Base-by-base conservation (phyloP, 2,888 invertebrate genomes). In the Sceliomorpha sp. region DNA sequence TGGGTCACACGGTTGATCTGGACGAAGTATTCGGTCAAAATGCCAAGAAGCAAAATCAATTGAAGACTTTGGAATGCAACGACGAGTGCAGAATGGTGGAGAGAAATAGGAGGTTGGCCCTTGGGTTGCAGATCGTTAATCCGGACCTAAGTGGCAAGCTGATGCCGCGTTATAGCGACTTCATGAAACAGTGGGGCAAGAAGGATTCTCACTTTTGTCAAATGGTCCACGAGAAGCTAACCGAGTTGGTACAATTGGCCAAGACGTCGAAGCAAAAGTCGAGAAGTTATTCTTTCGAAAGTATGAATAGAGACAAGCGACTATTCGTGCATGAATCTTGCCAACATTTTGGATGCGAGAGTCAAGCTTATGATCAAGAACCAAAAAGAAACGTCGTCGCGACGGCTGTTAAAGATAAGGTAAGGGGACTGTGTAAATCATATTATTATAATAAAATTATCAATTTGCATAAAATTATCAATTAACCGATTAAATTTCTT, bases 351-450 rank as follows among this genome's bases (percentile, higher is more conserved):
- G 98, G 98, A 31, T 95, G 97, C 78, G 95, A 96, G 82, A 96
- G 97, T 72, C 94, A 95, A 62, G 97, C 98, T 13, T 98, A 98
- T 87, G 99, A 99, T 89, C 93, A 94, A 12, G 98, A 98, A 84
- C 98, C 98, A 0, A 97, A 98, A 86, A 91, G 98, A 70, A 98
- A 98, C 89, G 95, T 98, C 9, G 95, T 97, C n/a, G 96, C 96
- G 14, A 97, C 96, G 9, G 97, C 97, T 44, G 92, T 92, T 59
- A 93, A 90, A 86, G 95, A 94, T 76, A 94, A 93, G 91, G 94
- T 94, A 81, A 39, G n/a, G n/a, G n/a, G n/a, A n/a, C n/a, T n/a
- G n/a, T n/a, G n/a, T n/a, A n/a, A n/a, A n/a, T n/a, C n/a, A n/a
- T n/a, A n/a, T n/a, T n/a, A n/a, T n/a, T n/a, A n/a, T n/a, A n/a